phyloP scores from a whole-genome alignment of 2,113 vertebrate genomes.

The Tauraco erythrolophus region DNA sequence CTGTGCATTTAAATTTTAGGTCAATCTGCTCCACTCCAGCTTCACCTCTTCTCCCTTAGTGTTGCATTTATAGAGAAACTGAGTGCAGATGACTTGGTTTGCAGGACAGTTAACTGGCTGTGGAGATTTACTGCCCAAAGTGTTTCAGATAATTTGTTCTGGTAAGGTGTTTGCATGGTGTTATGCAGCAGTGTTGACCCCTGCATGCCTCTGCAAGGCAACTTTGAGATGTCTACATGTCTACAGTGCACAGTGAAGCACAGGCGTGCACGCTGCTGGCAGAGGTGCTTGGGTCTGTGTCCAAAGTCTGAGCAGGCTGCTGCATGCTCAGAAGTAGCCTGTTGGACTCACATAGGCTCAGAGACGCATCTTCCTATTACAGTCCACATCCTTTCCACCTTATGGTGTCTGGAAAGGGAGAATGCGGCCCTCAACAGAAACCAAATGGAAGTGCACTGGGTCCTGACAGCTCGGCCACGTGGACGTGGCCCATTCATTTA shows the following conservation, averaged over 20 bases:
- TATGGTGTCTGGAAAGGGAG: not conserved
- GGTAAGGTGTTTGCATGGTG: not conserved
- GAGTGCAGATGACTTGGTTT: not conserved
- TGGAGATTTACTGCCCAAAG: not conserved
- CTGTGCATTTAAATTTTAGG: not conserved
- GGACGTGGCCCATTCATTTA: not conserved
- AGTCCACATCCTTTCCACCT: not conserved
- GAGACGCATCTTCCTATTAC: rapidly evolving
- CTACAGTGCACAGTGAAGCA: not conserved
- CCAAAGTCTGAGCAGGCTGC: not conserved
- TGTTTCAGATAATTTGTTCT: not conserved
- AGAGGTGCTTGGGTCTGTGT: not conserved
- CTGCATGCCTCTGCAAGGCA: not conserved
- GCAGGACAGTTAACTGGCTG: not conserved
- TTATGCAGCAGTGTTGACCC: not conserved
- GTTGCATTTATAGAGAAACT: not conserved
- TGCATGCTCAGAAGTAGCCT: not conserved
- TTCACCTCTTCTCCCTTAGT: not conserved
- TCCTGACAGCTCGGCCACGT: not conserved
- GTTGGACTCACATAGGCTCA: not conserved
- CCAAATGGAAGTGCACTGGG: not conserved
- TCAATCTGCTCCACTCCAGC: not conserved
- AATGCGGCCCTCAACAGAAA: not conserved
- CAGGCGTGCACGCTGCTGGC: not conserved
- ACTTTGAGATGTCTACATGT: not conserved